Base-by-base conservation (phyloP, 1,140 invertebrate species). In the Episyrphus balteatus region DNA sequence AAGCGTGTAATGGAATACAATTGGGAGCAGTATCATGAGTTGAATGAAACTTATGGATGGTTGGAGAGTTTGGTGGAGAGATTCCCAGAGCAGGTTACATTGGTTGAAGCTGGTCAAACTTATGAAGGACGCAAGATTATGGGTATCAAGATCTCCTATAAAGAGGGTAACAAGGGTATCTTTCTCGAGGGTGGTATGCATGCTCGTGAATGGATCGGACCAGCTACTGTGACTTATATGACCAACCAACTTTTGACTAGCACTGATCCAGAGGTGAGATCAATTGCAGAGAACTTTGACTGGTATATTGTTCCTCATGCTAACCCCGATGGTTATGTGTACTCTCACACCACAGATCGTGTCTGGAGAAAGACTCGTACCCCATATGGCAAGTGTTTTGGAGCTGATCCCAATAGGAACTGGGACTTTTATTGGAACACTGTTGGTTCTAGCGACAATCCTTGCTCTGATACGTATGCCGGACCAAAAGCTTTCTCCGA, bases 291-390 rank as follows among this genome's bases (percentile, higher is more conserved):
- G 38, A 67, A 66, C 21, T 70, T 79, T 46, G 78, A 83, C 32
- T 86, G 83, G 83, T 81, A 83, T 51, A 68, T 87, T 10, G 67
- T 86, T 42, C 83, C 83, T 0, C 70, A 77, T 21, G 57, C 77
- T 2, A 87, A 87, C 66, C 85, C 86, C 11, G 87, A 92, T 70
- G 87, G 88, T 42, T 89, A 83, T 58, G 82, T 76, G 34, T 88
- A 79, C 55, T 78, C 82, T 1, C 79, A 82, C 53, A 73, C 70
- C 0, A 68, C 55, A 37, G 78, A 82, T 50, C 76, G 84, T 32
- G 56, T 84, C 50, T 87, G 84, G 83, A 74, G 84, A n/a, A 86
- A 87, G 65, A 86, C 82, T 0, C 70, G 81, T 17, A 75, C 71
- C 36, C 70, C 69, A 10, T 75, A 76, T 34, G 49, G 55, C 2